phyloP scores from a whole-genome alignment of 2,113 vertebrate species.

The Herpetotheres cachinnans region DNA sequence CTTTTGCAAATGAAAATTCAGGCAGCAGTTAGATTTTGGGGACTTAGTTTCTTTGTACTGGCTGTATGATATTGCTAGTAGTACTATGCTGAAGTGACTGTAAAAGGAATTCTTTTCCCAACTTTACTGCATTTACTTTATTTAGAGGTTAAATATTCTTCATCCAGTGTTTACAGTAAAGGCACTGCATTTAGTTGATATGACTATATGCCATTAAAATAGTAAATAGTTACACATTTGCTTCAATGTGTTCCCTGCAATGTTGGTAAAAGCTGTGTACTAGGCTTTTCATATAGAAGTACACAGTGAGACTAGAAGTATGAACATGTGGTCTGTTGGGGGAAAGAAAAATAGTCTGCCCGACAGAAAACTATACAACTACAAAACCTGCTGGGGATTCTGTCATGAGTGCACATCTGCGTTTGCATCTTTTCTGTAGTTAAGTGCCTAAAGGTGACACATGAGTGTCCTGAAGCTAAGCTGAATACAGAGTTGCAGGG shows the following conservation, averaged over 20 bases:
- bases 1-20: neutral
- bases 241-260: neutral
- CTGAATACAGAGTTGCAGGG: neutral
- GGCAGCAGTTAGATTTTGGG: neutral
- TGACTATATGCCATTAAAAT: neutral
- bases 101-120: neutral
- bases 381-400: neutral
- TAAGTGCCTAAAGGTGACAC: neutral
- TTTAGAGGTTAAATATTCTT: neutral
- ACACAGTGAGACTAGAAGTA: neutral
- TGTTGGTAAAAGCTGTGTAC: neutral
- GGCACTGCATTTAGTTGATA: neutral
- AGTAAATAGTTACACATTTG: neutral
- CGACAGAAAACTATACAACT: neutral
- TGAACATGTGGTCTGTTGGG: neutral
- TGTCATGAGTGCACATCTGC: neutral
- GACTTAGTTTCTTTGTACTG: neutral
- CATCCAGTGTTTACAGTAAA: neutral
- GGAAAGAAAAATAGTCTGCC: neutral
- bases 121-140: neutral
- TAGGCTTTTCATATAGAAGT: neutral
- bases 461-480: neutral
- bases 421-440: neutral
- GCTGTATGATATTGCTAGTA: neutral
- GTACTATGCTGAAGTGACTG: neutral